Conservation (phyloP, 1,140 invertebrate genomes). For the Drosophila triauraria region DNA sequence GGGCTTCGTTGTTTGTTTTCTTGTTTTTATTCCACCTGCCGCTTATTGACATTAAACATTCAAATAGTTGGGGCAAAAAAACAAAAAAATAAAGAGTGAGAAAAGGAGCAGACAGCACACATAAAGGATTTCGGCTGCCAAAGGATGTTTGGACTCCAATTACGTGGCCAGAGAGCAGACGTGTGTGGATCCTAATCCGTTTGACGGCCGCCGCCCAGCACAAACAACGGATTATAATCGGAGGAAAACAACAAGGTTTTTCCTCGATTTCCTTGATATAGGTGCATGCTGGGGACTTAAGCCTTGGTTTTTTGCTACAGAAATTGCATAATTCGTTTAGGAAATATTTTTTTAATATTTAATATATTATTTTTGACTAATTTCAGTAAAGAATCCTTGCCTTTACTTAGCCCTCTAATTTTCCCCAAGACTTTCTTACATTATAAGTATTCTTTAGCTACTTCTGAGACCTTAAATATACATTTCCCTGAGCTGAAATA, state of each 20-base stretch:
- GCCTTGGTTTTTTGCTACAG: no score
- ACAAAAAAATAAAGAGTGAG: background rate
- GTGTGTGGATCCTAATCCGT: conserved; percentile 70
- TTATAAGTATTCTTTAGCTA: no score
- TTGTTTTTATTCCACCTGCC: conserved; percentile 24
- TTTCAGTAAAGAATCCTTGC: no score
- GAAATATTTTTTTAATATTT: no score
- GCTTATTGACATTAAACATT: conserved; percentile 81
- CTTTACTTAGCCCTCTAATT: no score
- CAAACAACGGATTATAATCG: conserved; percentile 77
- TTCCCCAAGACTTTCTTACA: no score
- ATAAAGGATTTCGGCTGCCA: conserved; percentile 67
- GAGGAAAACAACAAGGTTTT: conserved; percentile 14
- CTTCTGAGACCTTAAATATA: no score
- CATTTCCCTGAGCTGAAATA: background rate
- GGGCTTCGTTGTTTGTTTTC: conserved; percentile 8
- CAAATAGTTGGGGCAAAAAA: conserved; percentile 52
- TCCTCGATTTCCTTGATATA: conserved; percentile 16
- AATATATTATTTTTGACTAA: no score
- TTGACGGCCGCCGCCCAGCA: conserved; percentile 54
- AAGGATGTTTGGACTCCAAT: conserved; percentile 65
- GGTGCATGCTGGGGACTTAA: background rate
- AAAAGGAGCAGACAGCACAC: conserved; percentile 50
- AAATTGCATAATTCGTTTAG: no score
- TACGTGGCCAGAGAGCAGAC: conserved; percentile 47